phyloP scores from a whole-genome alignment of 2,113 vertebrate genomes.

The Neodontobutis hainanensis region DNA sequence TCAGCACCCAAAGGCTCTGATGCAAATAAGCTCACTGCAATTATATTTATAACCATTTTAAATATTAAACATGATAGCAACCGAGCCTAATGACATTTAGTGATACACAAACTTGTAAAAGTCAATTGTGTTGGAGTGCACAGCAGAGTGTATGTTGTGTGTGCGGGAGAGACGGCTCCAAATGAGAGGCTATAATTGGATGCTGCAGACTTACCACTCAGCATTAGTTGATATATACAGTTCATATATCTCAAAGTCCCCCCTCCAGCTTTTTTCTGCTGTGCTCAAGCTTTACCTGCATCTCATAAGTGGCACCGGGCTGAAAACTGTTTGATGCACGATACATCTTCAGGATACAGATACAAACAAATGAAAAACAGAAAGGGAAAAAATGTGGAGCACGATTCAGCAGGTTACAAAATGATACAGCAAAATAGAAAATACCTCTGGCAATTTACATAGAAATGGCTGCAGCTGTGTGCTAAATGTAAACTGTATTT shows the following conservation, averaged over 20 bases:
- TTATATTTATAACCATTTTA: slow-evolving; percentile 42
- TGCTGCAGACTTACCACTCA: slow-evolving; percentile 22
- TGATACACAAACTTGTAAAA: slow-evolving; percentile 31
- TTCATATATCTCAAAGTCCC: slow-evolving; percentile 5
- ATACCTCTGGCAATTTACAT: slow-evolving; percentile 18
- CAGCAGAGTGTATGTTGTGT: background rate
- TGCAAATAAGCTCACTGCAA: slow-evolving; percentile 21
- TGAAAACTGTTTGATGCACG: slow-evolving; percentile 21
- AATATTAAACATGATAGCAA: slow-evolving; percentile 40
- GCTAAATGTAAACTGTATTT: slow-evolving; percentile 1
- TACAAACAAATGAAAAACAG: slow-evolving; percentile 12
- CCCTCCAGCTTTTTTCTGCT: background rate
- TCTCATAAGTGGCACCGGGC: slow-evolving; percentile 16
- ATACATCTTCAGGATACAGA: slow-evolving; percentile 7
- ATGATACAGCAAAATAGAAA: slow-evolving; percentile 26
- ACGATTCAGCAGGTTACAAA: slow-evolving; percentile 28
- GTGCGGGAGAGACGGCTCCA: background rate
- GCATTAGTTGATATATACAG: slow-evolving; percentile 14
- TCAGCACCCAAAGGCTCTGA: slow-evolving; percentile 15
- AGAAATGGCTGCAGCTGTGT: slow-evolving; percentile 19
- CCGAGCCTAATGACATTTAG: slow-evolving; percentile 34
- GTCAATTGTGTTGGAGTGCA: slow-evolving; percentile 12
- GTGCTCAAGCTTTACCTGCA: slow-evolving; percentile 13
- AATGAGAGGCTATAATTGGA: slow-evolving; percentile 33
- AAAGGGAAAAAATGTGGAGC: background rate